Evolutionary conservation across 2,888 invertebrate genomes (phyloP), one percentile per base, ranked within the genome.

Genomic region (Leptodirus hochenwartii): DNA sequence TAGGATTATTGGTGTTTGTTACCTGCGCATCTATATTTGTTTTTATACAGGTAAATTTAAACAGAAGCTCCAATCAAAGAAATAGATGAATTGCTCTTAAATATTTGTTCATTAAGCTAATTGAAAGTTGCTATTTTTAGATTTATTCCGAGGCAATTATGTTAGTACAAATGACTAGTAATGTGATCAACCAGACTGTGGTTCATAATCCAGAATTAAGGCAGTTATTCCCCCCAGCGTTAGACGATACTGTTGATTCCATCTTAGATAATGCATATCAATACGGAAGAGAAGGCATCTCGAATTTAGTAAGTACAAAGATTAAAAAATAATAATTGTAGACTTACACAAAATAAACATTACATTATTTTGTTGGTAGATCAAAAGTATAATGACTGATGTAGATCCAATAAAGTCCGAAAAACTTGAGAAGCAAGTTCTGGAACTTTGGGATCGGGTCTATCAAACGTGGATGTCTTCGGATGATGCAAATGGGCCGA

Each of bases 61-160:
- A 2, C 17, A 6, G 5, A n/a, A 8, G 4, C 4, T 15, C 9
- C 9, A 8, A n/a, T 8, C 6, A 20, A 20, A 15, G 15, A n/a
- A 15, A 27, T 17, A n/a, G n/a, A n/a, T n/a, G n/a, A n/a, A n/a
- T n/a, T n/a, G n/a, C n/a, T n/a, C n/a, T n/a, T n/a, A n/a, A n/a
- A n/a, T n/a, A n/a, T n/a, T n/a, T n/a, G n/a, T n/a, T n/a, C n/a
- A n/a, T n/a, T n/a, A n/a, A n/a, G n/a, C n/a, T n/a, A n/a, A n/a
- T n/a, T n/a, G n/a, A n/a, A n/a, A n/a, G n/a, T n/a, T n/a, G n/a
- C n/a, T n/a, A n/a, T n/a, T 37, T 61, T 3, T 57, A 91, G 81
- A 78, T 91, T 44, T 93, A 95, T 53, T 79, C 82, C 1, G 95
- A 95, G 61, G 85, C 85, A 2, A 80, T 91, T 53, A 85, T 90